These are phyloP conservation scores for Drosophila pegasa DNA, from an alignment of 2,888 invertebrate species.

Conservation along the genomic window DNA sequence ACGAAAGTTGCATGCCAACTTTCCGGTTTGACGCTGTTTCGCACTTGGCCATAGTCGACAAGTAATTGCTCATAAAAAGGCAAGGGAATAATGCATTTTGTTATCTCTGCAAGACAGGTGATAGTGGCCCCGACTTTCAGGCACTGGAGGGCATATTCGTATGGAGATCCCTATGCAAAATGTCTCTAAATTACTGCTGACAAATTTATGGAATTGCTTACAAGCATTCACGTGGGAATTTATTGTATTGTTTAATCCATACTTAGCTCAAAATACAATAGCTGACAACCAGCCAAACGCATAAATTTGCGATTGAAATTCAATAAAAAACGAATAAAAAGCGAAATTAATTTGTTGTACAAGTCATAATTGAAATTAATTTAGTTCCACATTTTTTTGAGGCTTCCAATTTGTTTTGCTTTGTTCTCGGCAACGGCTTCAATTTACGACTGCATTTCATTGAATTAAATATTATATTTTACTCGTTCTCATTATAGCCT, in stretches of 20 bases:
- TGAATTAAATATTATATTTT: constrained; percentile 8
- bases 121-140: neutral
- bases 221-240: constrained; percentile 37
- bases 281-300: constrained; percentile 23
- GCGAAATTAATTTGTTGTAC: constrained; percentile 47
- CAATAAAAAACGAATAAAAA: constrained; percentile 35
- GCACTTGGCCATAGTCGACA: constrained; percentile 2
- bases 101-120: constrained; percentile 16
- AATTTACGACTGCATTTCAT: constrained; percentile 31
- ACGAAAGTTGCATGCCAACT: constrained; percentile 28
- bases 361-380: constrained; percentile 63
- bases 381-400: constrained; percentile 34
- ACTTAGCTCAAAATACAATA: constrained; percentile 33
- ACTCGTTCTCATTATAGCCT: neutral
- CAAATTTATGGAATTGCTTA: constrained; percentile 47
- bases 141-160: neutral
- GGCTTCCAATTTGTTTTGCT: constrained; percentile 14
- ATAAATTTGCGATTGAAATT: constrained; percentile 59
- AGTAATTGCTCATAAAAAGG: constrained; percentile 23
- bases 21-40: constrained; percentile 25
- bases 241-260: constrained; percentile 45
- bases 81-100: constrained; percentile 9
- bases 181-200: constrained; percentile 28
- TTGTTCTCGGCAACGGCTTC: constrained; percentile 1
- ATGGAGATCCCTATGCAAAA: constrained; percentile 13